Percentiles rank a stretch among this genome's conserved stretches.
These are phyloP conservation scores for Oreochromis tanganicae DNA, from an alignment of 2,113 vertebrate genomes.

Conservation along the genomic window DNA sequence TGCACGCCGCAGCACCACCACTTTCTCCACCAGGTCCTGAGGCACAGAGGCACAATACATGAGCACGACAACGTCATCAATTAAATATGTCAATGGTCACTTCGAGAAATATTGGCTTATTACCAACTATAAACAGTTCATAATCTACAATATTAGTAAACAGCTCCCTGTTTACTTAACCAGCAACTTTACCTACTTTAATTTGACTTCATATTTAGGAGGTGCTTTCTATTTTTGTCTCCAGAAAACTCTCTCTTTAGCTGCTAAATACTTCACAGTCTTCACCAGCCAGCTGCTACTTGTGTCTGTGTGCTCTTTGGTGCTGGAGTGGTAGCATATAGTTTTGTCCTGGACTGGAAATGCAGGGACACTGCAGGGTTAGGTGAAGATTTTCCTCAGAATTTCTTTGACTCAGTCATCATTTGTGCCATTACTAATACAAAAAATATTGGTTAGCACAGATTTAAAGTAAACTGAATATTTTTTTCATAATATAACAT, in stretches of 20 bases:
- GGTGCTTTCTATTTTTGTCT: neutral
- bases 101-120: neutral
- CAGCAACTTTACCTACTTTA: neutral
- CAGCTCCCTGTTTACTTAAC: neutral
- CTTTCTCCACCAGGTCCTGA: constrained; percentile 94
- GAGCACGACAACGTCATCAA: neutral
- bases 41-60: neutral
- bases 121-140: neutral
- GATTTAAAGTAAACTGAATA: neutral
- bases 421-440: neutral
- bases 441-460: neutral
- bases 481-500: neutral
- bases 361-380: neutral
- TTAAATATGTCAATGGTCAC: neutral
- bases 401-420: neutral
- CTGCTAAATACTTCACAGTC: neutral
- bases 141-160: neutral
- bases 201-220: neutral
- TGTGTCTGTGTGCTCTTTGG: neutral
- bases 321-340: neutral
- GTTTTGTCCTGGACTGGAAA: neutral
- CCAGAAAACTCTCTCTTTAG: neutral
- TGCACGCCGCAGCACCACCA: constrained; percentile 84
- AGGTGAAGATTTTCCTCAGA: neutral
- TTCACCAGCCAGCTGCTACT: neutral